phyloP scores from a whole-genome alignment of 2,888 invertebrate genomes.

The Lumbricus terrestris region DNA sequence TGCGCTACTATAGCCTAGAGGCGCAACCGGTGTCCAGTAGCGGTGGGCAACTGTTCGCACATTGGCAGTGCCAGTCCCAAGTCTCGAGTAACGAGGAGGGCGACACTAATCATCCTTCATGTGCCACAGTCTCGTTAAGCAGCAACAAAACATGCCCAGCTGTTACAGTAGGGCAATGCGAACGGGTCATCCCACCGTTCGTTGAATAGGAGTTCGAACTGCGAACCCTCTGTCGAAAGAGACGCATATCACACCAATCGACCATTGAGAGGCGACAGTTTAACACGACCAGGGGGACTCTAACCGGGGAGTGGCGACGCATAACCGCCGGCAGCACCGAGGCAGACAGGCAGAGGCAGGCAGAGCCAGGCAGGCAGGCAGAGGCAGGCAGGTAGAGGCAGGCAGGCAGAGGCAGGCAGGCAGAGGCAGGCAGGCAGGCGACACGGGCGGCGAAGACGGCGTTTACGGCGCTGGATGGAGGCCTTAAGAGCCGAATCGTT shows the following conservation, averaged over 20 bases:
- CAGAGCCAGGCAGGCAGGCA: too few relatives aligned
- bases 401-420: too few relatives aligned
- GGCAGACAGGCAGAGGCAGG: too few relatives aligned
- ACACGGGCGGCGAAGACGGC: neutral
- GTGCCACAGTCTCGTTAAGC: too few relatives aligned
- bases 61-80: too few relatives aligned
- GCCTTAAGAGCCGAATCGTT: neutral
- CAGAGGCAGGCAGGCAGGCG: too few relatives aligned
- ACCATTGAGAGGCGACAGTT: neutral
- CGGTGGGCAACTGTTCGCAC: too few relatives aligned
- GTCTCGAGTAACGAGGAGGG: too few relatives aligned
- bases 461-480: neutral
- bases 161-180: too few relatives aligned
- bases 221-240: neutral
- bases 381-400: too few relatives aligned
- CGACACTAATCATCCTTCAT: too few relatives aligned
- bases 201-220: neutral
- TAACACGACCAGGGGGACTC: neutral
- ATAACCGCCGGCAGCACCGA: neutral
- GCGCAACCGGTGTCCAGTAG: neutral
- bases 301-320: neutral
- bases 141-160: too few relatives aligned
- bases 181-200: neutral
- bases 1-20: neutral
- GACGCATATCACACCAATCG: neutral